Evolutionary conservation across 1,140 invertebrate species (phyloP), one percentile per base, ranked within the genome.

Genomic region (Leguminivora glycinivorella): DNA sequence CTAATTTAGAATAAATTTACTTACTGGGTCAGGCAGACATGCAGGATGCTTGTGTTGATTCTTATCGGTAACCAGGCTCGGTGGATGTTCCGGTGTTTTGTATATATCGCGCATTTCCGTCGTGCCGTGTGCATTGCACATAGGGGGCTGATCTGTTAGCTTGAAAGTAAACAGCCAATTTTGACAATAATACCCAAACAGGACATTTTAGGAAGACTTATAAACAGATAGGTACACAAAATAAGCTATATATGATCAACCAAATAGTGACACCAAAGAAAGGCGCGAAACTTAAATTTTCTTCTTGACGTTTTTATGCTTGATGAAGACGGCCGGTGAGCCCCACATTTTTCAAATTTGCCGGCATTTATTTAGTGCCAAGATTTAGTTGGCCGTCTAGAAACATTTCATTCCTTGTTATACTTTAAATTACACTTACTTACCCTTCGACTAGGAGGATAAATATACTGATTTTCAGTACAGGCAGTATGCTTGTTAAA

Each of bases 401-500:
- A n/a, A n/a, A n/a, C n/a, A n/a, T n/a, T n/a, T n/a, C n/a, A n/a
- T n/a, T n/a, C n/a, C n/a, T n/a, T n/a, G n/a, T n/a, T n/a, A n/a
- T n/a, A n/a, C n/a, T n/a, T 5, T 31, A 34, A 1, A 10, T 0
- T 10, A 34, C 0, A 67, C 7, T n/a, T 56, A 74, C 71, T 80
- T 82, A 90, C 88, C 72, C 71, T 78, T 79, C 76, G 83, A 58
- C 71, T 73, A 9, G 76, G 74, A 40, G 78, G 83, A 75, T 88
- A 85, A 52, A 90, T 74, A 69, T 84, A 89, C 10, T 76, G 40
- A 47, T 88, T 88, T 14, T 87, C 80, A 52, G 25, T 22, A 63
- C 77, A 83, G 5, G 82, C 72, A 4, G 78, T 88, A 22, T 87
- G 87, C 73, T 90, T 89, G 67, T 85, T 84, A 26, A 78, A 80